These are phyloP conservation scores for Euspilapteryx auroguttella DNA, from an alignment of 2,888 invertebrate genomes.

Conservation along the genomic window DNA sequence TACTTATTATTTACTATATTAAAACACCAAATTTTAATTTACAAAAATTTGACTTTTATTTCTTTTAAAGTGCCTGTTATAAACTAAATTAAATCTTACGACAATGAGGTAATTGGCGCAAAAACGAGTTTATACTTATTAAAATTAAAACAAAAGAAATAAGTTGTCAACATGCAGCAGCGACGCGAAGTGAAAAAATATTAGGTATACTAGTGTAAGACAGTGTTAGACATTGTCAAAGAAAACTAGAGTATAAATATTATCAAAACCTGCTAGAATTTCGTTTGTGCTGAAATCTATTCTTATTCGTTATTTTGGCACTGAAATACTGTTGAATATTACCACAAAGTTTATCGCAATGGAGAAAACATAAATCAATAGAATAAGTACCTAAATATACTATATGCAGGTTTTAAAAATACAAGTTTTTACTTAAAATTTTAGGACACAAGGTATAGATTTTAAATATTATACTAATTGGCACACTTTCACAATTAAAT, in stretches of 20 bases:
- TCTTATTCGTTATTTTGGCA: no score
- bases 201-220: no score
- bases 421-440: slow-evolving; percentile 2
- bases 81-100: slow-evolving; percentile 11
- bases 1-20: slow-evolving; percentile 14
- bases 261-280: no score
- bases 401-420: slow-evolving; percentile 1
- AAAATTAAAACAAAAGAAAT: slow-evolving; percentile 8
- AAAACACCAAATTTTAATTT: background rate
- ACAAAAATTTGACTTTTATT: background rate
- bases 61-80: slow-evolving; percentile 1
- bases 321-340: no score
- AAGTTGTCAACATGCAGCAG: slow-evolving; percentile 5
- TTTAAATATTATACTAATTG: slow-evolving; percentile 42
- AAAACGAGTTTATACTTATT: no score
- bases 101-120: slow-evolving; percentile 14
- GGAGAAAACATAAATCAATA: no score
- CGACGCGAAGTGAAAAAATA: slow-evolving; percentile 1
- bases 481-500: slow-evolving; percentile 57
- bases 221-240: no score
- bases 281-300: no score
- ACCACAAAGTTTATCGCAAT: no score
- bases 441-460: slow-evolving; percentile 10
- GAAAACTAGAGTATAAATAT: no score
- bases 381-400: slow-evolving; percentile 6